These are phyloP conservation scores for Atractosteus spatula DNA, from an alignment of 2,113 vertebrate genomes.

Conservation along the genomic window DNA sequence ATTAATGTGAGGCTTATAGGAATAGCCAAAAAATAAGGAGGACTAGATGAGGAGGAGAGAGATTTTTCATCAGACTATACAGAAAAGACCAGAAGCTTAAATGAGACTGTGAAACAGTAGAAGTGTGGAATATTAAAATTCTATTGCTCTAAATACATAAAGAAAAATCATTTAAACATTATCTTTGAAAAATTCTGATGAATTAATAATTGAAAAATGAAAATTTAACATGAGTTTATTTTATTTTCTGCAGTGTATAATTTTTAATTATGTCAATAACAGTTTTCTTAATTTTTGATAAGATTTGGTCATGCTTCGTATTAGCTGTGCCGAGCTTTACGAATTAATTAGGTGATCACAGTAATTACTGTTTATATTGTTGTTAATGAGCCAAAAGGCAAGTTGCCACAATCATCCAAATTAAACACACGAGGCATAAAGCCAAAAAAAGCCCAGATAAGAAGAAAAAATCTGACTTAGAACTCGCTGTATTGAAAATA, in stretches of 20 bases:
- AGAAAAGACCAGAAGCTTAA: no score
- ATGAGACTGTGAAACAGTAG: slow-evolving; percentile 43
- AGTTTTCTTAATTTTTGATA: slow-evolving; percentile 60
- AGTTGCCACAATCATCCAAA: slow-evolving; percentile 73
- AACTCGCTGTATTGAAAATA: not conserved
- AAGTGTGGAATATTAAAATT: slow-evolving; percentile 32
- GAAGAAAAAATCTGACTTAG: slow-evolving; percentile 14
- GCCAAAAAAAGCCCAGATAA: slow-evolving; percentile 55
- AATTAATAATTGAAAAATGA: slow-evolving; percentile 32
- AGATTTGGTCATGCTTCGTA: slow-evolving; percentile 57
- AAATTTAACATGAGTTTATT: slow-evolving; percentile 52
- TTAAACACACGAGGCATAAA: slow-evolving; percentile 66
- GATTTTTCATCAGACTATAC: slow-evolving; percentile 40
- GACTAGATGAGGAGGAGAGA: slow-evolving; percentile 46
- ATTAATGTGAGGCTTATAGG: slow-evolving; percentile 27
- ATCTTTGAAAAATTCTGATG: slow-evolving; percentile 8
- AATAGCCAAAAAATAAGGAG: slow-evolving; percentile 54
- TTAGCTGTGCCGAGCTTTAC: slow-evolving; percentile 61
- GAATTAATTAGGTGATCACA: slow-evolving; percentile 76
- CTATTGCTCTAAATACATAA: slow-evolving; percentile 21
- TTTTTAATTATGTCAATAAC: slow-evolving; percentile 64
- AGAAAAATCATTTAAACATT: slow-evolving; percentile 21
- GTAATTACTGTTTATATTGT: slow-evolving; percentile 79
- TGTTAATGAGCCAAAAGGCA: slow-evolving; percentile 78
- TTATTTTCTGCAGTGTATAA: slow-evolving; percentile 54